Percentiles rank a stretch among this genome's conserved stretches.
phyloP scores from a whole-genome alignment of 1,140 invertebrate species.

The Papilio glaucus region DNA sequence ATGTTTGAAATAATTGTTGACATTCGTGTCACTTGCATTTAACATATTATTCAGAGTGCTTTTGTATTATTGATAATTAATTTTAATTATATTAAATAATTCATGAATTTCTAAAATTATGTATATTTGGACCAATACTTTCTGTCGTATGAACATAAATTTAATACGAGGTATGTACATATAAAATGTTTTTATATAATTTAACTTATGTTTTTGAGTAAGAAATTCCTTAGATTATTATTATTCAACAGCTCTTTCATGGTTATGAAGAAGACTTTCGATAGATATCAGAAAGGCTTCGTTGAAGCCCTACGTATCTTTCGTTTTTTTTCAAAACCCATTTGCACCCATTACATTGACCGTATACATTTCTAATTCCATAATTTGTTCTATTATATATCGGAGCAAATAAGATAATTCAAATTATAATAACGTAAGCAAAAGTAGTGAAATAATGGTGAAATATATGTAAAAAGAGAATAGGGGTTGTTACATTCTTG shows the following conservation, averaged over 20 bases:
- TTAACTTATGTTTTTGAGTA: too few species aligned
- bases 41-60: background rate
- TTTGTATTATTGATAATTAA: background rate
- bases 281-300: slow-evolving; percentile 10
- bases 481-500: too few species aligned
- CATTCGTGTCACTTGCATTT: background rate
- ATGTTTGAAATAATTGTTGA: slow-evolving; percentile 14
- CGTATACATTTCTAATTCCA: too few species aligned
- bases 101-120: background rate
- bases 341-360: too few species aligned
- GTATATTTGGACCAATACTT: background rate
- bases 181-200: background rate
- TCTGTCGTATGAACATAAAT: background rate
- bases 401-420: too few species aligned
- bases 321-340: background rate
- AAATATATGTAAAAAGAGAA: too few species aligned
- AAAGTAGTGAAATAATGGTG: too few species aligned
- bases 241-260: too few species aligned
- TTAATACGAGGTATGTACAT: slow-evolving; percentile 13
- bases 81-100: background rate
- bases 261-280: background rate
- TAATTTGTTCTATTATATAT: too few species aligned
- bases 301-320: slow-evolving; percentile 7
- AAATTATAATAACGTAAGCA: too few species aligned
- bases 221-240: too few species aligned